phyloP scores from a whole-genome alignment of 2,888 invertebrate species.

The Bugula neritina region DNA sequence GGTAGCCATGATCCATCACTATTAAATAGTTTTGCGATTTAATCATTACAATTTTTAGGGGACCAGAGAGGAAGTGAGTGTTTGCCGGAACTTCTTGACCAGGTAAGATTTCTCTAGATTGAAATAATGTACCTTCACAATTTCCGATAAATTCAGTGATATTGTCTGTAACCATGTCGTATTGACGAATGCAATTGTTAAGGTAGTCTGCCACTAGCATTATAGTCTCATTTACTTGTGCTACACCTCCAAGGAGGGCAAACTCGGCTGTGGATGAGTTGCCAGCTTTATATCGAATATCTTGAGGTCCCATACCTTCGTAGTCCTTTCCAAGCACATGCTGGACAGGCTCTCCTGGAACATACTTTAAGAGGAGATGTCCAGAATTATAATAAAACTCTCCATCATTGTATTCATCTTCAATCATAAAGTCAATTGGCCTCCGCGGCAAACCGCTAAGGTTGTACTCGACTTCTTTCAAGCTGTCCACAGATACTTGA shows the following conservation, averaged over 20 bases:
- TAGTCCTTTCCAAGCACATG: neutral
- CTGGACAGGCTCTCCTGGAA: neutral
- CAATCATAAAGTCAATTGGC: slow-evolving; percentile 7
- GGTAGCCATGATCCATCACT: neutral
- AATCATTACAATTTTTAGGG: neutral
- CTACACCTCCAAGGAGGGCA: neutral
- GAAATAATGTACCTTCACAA: neutral
- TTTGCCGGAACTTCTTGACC: neutral
- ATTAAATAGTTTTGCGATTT: neutral
- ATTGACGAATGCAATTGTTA: slow-evolving; percentile 5
- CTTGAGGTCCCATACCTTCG: neutral
- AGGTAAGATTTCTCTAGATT: neutral
- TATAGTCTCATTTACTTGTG: slow-evolving; percentile 1
- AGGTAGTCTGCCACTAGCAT: slow-evolving; percentile 2
- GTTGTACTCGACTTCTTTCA: neutral
- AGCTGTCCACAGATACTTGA: neutral
- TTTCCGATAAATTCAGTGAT: neutral
- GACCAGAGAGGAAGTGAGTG: neutral
- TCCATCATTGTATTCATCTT: neutral
- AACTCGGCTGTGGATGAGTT: slow-evolving; percentile 12
- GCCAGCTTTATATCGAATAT: neutral
- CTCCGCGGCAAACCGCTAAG: neutral
- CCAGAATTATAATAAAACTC: neutral
- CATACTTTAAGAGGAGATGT: neutral
- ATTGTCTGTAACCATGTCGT: neutral